phyloP scores from a whole-genome alignment of 1,140 invertebrate species.

The Venturia canescens region DNA sequence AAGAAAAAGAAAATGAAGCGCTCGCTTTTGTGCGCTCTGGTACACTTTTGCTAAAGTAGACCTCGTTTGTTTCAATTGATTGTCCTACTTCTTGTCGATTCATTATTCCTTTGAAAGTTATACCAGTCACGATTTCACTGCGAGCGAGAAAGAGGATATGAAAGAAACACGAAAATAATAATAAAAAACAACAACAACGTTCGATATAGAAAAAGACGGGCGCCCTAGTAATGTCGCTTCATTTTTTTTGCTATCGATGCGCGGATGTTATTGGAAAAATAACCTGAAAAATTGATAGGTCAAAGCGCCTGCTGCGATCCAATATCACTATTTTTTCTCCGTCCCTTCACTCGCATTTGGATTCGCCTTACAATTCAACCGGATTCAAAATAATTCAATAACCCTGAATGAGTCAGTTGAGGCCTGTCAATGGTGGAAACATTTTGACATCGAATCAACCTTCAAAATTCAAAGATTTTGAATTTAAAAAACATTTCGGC shows the following conservation, averaged over 20 bases:
- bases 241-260: not conserved
- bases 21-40: not conserved
- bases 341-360: not conserved
- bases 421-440: not conserved
- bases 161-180: constrained; percentile 21
- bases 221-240: constrained; percentile 24
- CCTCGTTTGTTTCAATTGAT: constrained; percentile 41
- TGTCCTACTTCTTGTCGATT: constrained; percentile 44
- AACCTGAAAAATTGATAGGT: constrained; percentile 14
- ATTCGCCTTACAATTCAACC: not conserved
- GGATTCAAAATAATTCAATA: not conserved
- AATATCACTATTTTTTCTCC: not conserved
- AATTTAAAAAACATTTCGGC: too few relatives aligned
- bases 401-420: not conserved
- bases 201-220: constrained; percentile 10
- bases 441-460: too few relatives aligned
- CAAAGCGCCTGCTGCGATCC: not conserved
- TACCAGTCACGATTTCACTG: constrained; percentile 15
- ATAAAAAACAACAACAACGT: not conserved
- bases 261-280: constrained; percentile 1
- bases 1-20: not conserved
- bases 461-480: too few relatives aligned
- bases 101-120: constrained; percentile 32
- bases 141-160: constrained; percentile 40
- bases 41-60: constrained; percentile 13